Percentiles rank a stretch among this genome's conserved stretches.
phyloP scores from a whole-genome alignment of 35 echinoderm and acorn worm species.

The Hemicentrotus pulcherrimus region DNA sequence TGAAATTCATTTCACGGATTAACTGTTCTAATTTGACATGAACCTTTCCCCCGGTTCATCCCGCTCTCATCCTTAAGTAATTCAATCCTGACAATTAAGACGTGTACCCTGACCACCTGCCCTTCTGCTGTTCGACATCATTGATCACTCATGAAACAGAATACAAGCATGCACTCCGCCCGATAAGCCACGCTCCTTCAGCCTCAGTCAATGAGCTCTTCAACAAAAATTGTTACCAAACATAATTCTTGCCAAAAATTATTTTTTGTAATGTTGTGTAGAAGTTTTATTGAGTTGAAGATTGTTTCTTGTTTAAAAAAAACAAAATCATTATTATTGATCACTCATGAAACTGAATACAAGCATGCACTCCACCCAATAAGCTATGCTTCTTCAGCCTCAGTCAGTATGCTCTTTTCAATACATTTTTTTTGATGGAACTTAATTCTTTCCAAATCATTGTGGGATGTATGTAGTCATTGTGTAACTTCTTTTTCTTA shows the following conservation, averaged over 20 bases:
- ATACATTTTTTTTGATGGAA: too few species aligned
- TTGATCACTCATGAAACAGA: slow-evolving; percentile 24
- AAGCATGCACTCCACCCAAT: not conserved
- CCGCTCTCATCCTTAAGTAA: not conserved
- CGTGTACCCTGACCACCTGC: slow-evolving; percentile 7
- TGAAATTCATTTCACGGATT: slow-evolving; percentile 13
- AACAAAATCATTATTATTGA: not conserved
- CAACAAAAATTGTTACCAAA: not conserved
- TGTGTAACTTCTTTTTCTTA: too few species aligned
- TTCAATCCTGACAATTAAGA: slow-evolving; percentile 14
- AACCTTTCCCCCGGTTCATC: slow-evolving; percentile 8
- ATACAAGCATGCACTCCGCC: not conserved
- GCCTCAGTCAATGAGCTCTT: not conserved
- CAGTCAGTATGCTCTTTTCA: not conserved
- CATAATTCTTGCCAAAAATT: not conserved
- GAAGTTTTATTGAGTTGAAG: not conserved
- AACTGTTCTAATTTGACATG: not conserved
- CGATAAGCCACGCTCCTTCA: not conserved
- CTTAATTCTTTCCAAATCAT: too few species aligned
- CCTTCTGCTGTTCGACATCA: slow-evolving; percentile 23
- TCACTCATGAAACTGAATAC: not conserved
- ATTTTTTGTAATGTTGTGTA: not conserved
- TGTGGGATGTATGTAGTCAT: too few species aligned
- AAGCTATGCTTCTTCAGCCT: not conserved
- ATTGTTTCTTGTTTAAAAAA: too few species aligned